Evolutionary conservation across 2,888 invertebrate species (phyloP), one percentile per base, ranked within the genome.

Genomic region (Andrena flavipes): DNA sequence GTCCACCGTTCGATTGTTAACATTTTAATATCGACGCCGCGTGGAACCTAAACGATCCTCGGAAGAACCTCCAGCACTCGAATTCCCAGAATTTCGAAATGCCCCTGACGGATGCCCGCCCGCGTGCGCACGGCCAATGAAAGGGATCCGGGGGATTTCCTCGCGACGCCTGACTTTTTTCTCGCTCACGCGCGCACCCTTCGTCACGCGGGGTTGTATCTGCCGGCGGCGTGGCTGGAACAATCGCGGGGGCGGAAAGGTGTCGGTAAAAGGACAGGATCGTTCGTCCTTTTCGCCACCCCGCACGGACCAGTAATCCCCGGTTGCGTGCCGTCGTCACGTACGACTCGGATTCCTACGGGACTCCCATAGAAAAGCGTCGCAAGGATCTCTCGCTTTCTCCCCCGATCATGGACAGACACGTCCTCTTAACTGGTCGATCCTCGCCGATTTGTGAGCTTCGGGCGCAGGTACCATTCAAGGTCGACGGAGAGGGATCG

Each of bases 321-420:
- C 48, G 77, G 65, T 78, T 71, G 60, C 65, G 62, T 60, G 73
- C 64, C 78, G 65, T 49, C 70, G 72, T 75, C 89, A 89, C 89
- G 89, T 89, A 78, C 83, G 35, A 4, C 8, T 49, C 65, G 72
- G 80, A 89, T 88, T 88, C 87, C 80, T 76, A 64, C 65, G 76
- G 72, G 81, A 79, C 16, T 76, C 67, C 62, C 75, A 59, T 71
- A 75, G 56, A 59, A 48, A 30, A 29, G 42, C 60, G 79, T 76
- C 62, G 30, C 56, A 16, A 59, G 35, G 49, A 29, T 59, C 60
- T 35, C 49, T 62, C 48, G 76, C 51, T 60, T 51, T 72, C 67
- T 10, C 26, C 33, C 23, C 35, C 20, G 59, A 62, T 76, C 71
- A 49, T 51, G 68, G 72, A 64, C 42, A 20, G 76, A 72, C 75